Evolutionary conservation across 1,140 invertebrate species (phyloP), one percentile per base, ranked within the genome.

Genomic region (Diprion similis): DNA sequence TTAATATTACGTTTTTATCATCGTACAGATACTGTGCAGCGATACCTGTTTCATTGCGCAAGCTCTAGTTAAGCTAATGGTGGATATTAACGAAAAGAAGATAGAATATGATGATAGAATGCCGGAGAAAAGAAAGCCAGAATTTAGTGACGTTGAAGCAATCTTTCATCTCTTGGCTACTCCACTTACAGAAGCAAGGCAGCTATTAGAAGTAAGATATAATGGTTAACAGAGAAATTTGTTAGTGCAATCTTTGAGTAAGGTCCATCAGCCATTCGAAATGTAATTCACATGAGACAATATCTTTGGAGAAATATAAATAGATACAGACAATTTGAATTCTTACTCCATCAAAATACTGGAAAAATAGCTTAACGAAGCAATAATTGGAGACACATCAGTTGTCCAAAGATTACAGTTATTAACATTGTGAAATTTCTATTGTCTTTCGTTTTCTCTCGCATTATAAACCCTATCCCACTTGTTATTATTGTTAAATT

Each of bases 1-100:
- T 45, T 76, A 37, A 64, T 76, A 51, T 18, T 68, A 66, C 71
- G 46, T 68, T 68, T 68, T 69, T 66, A 47, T 73, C 72, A 73
- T 68, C 65, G 75, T 83, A 0, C 74, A 89, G 88, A 89, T 91
- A 76, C 87, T 92, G 66, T 92, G 89, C 79, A 89, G 84, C 76
- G 95, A 97, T 88, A 94, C 95, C 15, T 95, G 95, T 82, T 94
- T 94, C 81, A 94, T 94, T 71, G 93, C 94, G 75, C 94, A 96
- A 89, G 93, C 94, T 71, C 81, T 95, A 46, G 92, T 94, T 48
- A 90, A 92, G 76, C 89, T 96, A 24, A 94, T 95, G 91, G 88
- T 96, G 19, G 95, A 96, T 86, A 89, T 94, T 71, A 91, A 93
- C 75, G 91, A 92, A 48, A 93, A 93, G 75, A 89, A 90, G 8